Base-by-base conservation (phyloP, 2,888 invertebrate species). In the Chirona hameri region DNA sequence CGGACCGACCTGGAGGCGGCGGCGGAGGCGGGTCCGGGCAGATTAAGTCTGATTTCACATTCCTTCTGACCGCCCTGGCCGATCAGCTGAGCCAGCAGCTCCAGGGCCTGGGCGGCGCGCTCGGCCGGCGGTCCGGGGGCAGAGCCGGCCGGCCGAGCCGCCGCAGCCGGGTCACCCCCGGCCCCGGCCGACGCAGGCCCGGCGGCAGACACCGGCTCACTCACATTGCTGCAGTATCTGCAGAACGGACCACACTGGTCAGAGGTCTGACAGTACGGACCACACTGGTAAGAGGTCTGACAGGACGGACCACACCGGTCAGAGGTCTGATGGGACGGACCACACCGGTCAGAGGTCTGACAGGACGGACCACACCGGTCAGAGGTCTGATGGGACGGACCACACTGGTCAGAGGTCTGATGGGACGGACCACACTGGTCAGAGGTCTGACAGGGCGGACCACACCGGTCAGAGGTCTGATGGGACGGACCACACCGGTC, bases 31-130 rank as follows among this genome's bases (percentile, higher is more conserved):
- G 76, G 39, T 5, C 76, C 76, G 7, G 76, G 76, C 76, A 76
- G 46, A 2, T 14, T 76, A 0, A 76, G 46, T 5, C 76, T 39
- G 46, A 76, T 14, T 39, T 76, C 76, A 39, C 76, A 76, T 15
- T 29, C 3, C 46, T 46, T 39, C 21, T 39, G 7, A 21, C 18
- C 46, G 10, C 21, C 24, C 46, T 76, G 76, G 24, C 76, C 76
- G 46, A 76, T 76, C 76, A 76, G 76, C 76, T 76, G 76, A 15
- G 76, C 76, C 46, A 76, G 76, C 76, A 76, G 76, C 18, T 76
- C 27, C 18, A 76, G 76, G 39, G 76, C 76, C 27, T 76, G 27
- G 46, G 76, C 15, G 76, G 72, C 72, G 29, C 31, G 31, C 72
- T 27, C 27, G 39, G 76, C 76, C 24, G 76, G 21, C 24, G 76